Evolutionary conservation across 2,797 vertebrate genomes (phyloP).

Genomic region (Thalassophryne amazonica): DNA sequence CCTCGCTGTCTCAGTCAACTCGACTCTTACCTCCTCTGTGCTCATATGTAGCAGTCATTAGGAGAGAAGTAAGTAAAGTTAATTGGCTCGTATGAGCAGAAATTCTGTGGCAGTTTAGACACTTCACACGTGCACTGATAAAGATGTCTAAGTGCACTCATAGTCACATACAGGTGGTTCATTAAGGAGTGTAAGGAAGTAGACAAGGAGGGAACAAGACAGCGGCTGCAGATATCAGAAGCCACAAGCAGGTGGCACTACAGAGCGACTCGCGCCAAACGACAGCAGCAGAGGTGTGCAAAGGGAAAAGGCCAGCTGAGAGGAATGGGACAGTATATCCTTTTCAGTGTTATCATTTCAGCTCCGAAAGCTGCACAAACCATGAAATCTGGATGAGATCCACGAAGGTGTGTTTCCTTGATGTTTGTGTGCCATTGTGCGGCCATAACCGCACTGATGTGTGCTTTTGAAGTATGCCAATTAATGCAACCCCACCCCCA

Average conservation of each 20-base stretch:
- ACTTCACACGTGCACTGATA: conserved; percentile 11
- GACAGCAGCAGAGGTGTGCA: not conserved
- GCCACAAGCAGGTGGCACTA: conserved; percentile 42
- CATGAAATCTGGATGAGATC: conserved; percentile 37
- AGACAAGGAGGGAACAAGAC: conserved; percentile 29
- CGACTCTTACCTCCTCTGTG: conserved; percentile 15
- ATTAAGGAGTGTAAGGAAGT: conserved; percentile 57
- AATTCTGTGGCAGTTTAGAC: conserved; percentile 12
- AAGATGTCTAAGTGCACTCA: not conserved
- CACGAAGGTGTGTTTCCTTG: not conserved
- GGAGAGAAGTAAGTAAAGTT: conserved; percentile 53
- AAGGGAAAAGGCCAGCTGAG: conserved; percentile 9
- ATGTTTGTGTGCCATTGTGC: conserved; percentile 5
- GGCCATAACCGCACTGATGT: conserved; percentile 17
- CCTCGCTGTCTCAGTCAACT: conserved; percentile 22
- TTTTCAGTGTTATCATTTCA: conserved; percentile 28
- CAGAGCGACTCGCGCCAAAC: conserved; percentile 28
- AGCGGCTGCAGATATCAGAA: conserved; percentile 49
- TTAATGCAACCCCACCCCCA: conserved; percentile 44
- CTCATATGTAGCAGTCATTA: conserved; percentile 30
- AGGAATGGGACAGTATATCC: conserved; percentile 13
- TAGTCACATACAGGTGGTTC: conserved; percentile 51
- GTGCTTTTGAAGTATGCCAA: conserved; percentile 51
- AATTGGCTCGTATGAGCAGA: conserved; percentile 49
- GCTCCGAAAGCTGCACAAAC: conserved; percentile 13